Base-by-base conservation (phyloP, 1,140 invertebrate genomes). In the Drosophila micromelanica region DNA sequence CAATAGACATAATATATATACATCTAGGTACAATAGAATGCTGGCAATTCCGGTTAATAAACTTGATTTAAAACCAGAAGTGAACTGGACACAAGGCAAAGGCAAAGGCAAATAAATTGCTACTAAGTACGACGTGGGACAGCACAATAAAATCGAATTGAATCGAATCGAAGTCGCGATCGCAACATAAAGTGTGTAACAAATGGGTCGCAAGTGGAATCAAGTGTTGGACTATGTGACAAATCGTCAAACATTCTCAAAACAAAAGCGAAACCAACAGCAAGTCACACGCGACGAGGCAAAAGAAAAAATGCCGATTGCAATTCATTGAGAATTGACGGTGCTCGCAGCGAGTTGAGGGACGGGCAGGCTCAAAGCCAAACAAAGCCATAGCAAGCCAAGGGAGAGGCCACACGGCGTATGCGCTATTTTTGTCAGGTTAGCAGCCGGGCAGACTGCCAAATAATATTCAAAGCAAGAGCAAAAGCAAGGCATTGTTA, bases 31-130 rank as follows among this genome's bases (percentile, higher is more conserved):
- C 75, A 82, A 82, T 82, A 76, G 70, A 60, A 68, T 56, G 73
- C 78, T 73, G 64, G 63, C 63, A 68, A 89, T 89, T 89, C 84
- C 84, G 84, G 84, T 89, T 89, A 89, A 89, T 89, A 89, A 89
- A 89, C 84, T 89, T 89, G 84, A 89, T 89, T 89, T 76, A 89
- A 87, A 89, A 89, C 84, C 84, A 89, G 84, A 89, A 89, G 76
- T 89, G 65, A 89, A 27, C 61, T 38, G 27, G 76, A 49, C 62
- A 42, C 51, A 55, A 64, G 37, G 61, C 73, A 81, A 74, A 75
- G 57, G 59, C 72, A 86, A 73, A 75, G 57, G 73, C 57, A 86
- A 77, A 89, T 89, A 77, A 89, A 89, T 84, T 84, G 79, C 65
- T 62, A 89, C 73, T 84, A 89, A 89, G 76, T 89, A 82, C 65